phyloP scores from a whole-genome alignment of 1,140 invertebrate species.

The Drosophila santomea region DNA sequence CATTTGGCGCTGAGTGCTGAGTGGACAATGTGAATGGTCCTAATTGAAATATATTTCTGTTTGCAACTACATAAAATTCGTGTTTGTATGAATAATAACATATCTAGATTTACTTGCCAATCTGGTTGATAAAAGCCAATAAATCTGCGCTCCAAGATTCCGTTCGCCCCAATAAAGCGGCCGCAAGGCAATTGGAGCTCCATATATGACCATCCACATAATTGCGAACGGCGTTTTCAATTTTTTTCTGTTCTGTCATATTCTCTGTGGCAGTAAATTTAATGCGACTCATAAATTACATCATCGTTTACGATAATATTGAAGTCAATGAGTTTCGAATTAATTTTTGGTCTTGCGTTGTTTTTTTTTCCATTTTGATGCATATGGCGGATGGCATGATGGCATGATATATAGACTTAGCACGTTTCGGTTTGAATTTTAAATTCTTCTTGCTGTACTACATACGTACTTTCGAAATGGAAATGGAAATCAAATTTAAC shows the following conservation, averaged over 20 bases:
- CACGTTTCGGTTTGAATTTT: slow-evolving; percentile 9
- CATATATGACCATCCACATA: slow-evolving; percentile 76
- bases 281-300: slow-evolving; percentile 77
- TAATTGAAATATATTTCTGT: slow-evolving; percentile 31
- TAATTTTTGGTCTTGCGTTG: slow-evolving; percentile 31
- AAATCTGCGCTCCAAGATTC: slow-evolving; percentile 39
- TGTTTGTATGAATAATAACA: too few relatives aligned
- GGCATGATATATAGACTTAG: slow-evolving; percentile 16
- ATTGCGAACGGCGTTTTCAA: slow-evolving; percentile 60
- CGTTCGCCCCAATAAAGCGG: slow-evolving; percentile 35
- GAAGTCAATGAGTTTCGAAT: slow-evolving; percentile 52
- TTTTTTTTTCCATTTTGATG: slow-evolving; percentile 26
- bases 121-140: slow-evolving; percentile 14
- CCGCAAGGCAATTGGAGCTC: slow-evolving; percentile 67
- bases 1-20: slow-evolving; percentile 22
- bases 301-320: slow-evolving; percentile 61
- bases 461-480: slow-evolving; percentile 29
- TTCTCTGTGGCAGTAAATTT: slow-evolving; percentile 66
- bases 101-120: background rate
- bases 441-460: background rate
- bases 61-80: too few relatives aligned
- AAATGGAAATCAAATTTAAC: slow-evolving; percentile 53
- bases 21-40: slow-evolving; percentile 18
- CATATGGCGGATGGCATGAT: slow-evolving; percentile 14
- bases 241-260: slow-evolving; percentile 38